Conservation (phyloP, 2,113 vertebrate species). For the Centropus unirufus region DNA sequence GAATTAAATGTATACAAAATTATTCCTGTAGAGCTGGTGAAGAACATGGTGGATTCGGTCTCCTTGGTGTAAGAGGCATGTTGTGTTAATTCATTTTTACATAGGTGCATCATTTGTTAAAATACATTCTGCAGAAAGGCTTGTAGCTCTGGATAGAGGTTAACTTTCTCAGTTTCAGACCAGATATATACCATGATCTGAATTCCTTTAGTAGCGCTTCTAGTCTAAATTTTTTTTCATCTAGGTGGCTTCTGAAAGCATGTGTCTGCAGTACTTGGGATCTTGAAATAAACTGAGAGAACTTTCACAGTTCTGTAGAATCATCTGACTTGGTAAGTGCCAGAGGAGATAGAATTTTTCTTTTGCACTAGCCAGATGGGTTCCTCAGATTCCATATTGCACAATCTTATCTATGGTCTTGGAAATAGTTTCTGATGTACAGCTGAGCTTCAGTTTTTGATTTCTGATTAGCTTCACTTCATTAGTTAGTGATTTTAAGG, state of each 20-base stretch:
- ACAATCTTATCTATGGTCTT: background rate
- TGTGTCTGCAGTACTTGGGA: background rate
- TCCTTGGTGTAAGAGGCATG: background rate
- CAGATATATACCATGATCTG: background rate
- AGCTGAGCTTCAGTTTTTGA: background rate
- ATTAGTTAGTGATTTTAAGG: background rate
- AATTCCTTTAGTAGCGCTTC: constrained; percentile 4
- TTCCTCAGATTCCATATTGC: background rate
- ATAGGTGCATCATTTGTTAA: background rate
- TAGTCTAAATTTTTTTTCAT: background rate
- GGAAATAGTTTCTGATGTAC: background rate
- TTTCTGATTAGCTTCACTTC: background rate
- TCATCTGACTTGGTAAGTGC: constrained; percentile 22
- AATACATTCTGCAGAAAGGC: background rate
- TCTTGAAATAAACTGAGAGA: constrained; percentile 32
- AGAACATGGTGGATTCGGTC: background rate
- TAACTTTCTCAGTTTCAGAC: background rate
- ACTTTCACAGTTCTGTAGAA: constrained; percentile 25
- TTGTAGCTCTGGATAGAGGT: background rate
- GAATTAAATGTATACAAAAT: background rate
- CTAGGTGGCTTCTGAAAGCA: background rate
- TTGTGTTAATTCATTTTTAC: background rate
- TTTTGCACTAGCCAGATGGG: background rate
- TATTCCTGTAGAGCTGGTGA: background rate
- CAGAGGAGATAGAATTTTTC: background rate